Conservation (phyloP, 2,113 vertebrate genomes). For the Anoplopoma fimbria region DNA sequence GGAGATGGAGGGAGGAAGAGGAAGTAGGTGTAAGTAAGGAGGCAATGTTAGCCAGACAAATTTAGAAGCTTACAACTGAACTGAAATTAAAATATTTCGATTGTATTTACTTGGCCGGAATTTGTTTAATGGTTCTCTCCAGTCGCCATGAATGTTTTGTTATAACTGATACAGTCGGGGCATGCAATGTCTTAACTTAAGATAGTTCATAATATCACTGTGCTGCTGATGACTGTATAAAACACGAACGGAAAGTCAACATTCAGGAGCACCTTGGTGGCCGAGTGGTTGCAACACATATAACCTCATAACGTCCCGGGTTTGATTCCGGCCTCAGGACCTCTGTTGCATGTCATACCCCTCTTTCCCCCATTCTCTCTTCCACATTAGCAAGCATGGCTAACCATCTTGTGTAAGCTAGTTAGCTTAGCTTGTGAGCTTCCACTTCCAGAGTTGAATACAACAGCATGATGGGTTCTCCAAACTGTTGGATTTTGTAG, state of each 20-base stretch:
- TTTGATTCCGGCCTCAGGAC: background rate
- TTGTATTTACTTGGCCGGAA: background rate
- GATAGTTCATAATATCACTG: background rate
- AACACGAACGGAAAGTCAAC: background rate
- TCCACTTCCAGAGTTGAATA: background rate
- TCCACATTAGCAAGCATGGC: background rate
- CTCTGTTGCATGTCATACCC: too few species aligned
- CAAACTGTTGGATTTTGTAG: background rate
- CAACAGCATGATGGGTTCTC: background rate
- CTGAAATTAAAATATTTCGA: background rate
- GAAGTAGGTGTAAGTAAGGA: background rate
- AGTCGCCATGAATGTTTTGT: background rate
- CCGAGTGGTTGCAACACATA: background rate
- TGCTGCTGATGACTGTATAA: background rate
- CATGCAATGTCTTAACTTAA: too few species aligned
- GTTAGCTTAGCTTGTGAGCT: too few species aligned
- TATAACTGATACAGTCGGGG: background rate
- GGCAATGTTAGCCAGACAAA: background rate
- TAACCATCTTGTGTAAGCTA: background rate
- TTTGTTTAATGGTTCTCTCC: background rate
- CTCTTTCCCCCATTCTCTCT: background rate
- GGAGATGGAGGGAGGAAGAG: background rate
- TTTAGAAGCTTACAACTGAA: background rate
- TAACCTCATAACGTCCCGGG: background rate
- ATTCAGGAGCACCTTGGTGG: background rate